Percentiles rank a stretch among this genome's conserved stretches.
phyloP scores from a whole-genome alignment of 2,113 vertebrate genomes.

The Heterotilapia buettikoferi region DNA sequence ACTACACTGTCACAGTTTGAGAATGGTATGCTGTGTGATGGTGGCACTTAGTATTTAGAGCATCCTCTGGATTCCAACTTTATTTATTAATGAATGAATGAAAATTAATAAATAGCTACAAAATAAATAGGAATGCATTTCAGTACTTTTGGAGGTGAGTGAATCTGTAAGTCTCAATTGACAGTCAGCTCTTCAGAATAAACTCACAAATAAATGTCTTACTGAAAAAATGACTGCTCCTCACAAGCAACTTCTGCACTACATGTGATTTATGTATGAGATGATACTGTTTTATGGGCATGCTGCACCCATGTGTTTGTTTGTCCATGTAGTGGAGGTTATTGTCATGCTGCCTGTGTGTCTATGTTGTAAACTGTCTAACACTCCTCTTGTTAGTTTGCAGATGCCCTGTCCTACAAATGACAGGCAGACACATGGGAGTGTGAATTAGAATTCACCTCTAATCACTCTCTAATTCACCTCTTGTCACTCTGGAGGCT shows the following conservation, averaged over 20 bases:
- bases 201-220: not conserved
- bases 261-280: not conserved
- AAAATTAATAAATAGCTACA: not conserved
- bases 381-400: slow-evolving; percentile 42
- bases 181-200: not conserved
- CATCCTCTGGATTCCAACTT: not conserved
- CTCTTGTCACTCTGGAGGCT: slow-evolving; percentile 49
- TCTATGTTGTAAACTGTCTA: slow-evolving; percentile 8
- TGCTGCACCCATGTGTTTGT: not conserved
- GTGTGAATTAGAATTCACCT: slow-evolving; percentile 66
- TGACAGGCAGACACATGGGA: slow-evolving; percentile 59
- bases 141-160: not conserved
- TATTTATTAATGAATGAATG: not conserved
- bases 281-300: not conserved
- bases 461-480: slow-evolving; percentile 64
- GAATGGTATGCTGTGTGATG: not conserved
- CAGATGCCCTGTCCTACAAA: slow-evolving; percentile 38
- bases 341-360: not conserved
- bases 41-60: not conserved
- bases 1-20: not conserved
- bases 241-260: not conserved
- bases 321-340: not conserved
- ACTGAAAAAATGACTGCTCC: not conserved
- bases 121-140: not conserved
- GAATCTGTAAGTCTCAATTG: not conserved